These are phyloP conservation scores for Leptopilina myrica DNA, from an alignment of 2,888 invertebrate genomes.

Conservation along the genomic window DNA sequence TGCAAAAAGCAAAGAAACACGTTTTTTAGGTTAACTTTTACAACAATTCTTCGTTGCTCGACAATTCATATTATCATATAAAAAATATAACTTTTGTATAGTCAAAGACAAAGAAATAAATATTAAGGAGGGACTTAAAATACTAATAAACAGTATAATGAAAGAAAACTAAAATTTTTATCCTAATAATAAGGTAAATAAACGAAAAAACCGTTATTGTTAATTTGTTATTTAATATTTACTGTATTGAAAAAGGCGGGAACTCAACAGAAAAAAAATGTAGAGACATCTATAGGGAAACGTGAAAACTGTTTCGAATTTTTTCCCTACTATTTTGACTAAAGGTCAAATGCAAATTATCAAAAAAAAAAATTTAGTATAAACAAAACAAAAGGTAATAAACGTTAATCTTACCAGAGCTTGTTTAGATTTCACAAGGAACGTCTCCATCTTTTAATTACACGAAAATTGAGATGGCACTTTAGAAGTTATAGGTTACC, in stretches of 20 bases:
- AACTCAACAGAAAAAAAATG: constrained; percentile 8
- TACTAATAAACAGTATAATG: no score
- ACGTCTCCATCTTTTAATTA: constrained; percentile 61
- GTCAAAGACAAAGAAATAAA: no score
- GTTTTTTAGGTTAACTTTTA: neutral
- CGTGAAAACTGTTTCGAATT: constrained; percentile 13
- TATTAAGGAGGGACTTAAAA: no score
- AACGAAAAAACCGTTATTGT: neutral
- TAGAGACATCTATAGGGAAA: constrained; percentile 26
- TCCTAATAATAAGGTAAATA: neutral
- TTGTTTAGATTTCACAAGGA: constrained; percentile 62
- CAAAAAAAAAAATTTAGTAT: neutral
- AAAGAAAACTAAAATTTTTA: neutral
- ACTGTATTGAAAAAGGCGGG: neutral
- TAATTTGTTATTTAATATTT: no score
- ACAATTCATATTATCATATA: neutral
- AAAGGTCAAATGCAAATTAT: constrained; percentile 14
- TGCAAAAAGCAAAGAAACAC: constrained; percentile 44
- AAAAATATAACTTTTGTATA: no score
- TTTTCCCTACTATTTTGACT: constrained; percentile 1
- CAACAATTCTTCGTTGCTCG: neutral
- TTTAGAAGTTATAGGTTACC: constrained; percentile 2
- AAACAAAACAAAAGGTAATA: constrained; percentile 26
- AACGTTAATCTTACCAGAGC: constrained; percentile 60
- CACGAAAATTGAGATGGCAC: neutral